Evolutionary conservation across 2,888 invertebrate species (phyloP), one percentile per base, ranked within the genome.

Genomic region (Plebejus argus): DNA sequence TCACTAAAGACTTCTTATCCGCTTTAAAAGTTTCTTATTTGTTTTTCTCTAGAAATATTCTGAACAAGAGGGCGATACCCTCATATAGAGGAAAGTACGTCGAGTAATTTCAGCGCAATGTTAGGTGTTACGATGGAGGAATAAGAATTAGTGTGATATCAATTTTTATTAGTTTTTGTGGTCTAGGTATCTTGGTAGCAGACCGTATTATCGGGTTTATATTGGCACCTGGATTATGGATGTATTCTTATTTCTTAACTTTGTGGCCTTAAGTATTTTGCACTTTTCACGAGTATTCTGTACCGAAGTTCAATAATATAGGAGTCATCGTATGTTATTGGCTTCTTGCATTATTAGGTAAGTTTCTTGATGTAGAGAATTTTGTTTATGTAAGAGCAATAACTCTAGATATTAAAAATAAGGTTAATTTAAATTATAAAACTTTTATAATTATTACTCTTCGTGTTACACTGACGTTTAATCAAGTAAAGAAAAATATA

Each of bases 1-100:
- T 81, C 85, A 83, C 86, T 88, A 87, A 88, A 88, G 86, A 89
- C 84, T 82, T 85, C 85, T 86, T 85, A 85, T 87, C 84, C 83
- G 80, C 83, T 85, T 81, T 82, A 82, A 86, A 89, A 80, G 77
- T 78, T 78, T 78, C 66, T 78, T 80, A 79, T 78, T 79, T 78
- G 76, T 82, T 85, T 83, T 81, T 81, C 81, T 79, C 80, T 81
- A 81, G 82, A 84, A 85, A 85, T 85, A 84, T 86, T 84, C 83
- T 58, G 39, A 77, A 71, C 56, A 45, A 49, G 74, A 74, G 74
- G 45, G 74, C 53, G 53, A 28, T 74, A 74, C 72, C 49, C 72
- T 20, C 45, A 23, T 74, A 53, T 15, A 23, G 53, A 23, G 49
- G 53, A 53, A 23, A 53, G 49, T 72, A 49, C n/a, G 33, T 33